Evolutionary conservation across 2,797 vertebrate species (phyloP).

Genomic region (Chloroceryle amazona): DNA sequence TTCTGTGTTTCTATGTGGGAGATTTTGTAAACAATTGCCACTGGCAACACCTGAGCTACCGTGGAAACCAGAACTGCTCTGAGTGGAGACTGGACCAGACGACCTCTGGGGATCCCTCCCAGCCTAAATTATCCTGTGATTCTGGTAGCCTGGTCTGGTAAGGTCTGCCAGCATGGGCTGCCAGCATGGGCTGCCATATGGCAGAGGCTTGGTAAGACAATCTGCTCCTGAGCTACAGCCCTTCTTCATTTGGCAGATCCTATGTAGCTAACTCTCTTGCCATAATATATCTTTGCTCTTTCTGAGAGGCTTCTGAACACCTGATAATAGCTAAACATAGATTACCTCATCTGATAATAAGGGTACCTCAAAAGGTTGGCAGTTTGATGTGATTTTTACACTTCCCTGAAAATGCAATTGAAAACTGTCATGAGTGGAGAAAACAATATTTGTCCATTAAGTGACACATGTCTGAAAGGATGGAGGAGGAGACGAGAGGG

Average conservation of each 20-base stretch:
- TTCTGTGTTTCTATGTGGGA: too few species aligned
- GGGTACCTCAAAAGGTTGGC: background rate
- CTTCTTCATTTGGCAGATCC: background rate
- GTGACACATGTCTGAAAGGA: background rate
- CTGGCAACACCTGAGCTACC: rapidly evolving
- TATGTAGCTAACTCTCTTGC: background rate
- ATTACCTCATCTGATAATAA: background rate
- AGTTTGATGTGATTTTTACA: background rate
- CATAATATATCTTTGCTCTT: background rate
- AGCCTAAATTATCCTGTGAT: background rate
- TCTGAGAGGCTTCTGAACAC: background rate
- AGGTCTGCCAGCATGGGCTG: background rate
- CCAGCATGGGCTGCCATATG: background rate
- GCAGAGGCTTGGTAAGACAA: background rate
- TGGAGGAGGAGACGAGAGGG: background rate
- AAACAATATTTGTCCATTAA: background rate
- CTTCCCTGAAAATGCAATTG: background rate
- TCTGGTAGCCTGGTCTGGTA: background rate
- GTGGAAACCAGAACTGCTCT: background rate
- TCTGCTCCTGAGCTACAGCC: background rate
- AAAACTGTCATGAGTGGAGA: background rate
- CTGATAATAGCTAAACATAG: background rate
- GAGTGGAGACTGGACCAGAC: background rate
- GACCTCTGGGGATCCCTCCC: background rate
- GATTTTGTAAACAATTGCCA: background rate